A percentile compares a stretch with the other conserved stretches of the same genome.
These are phyloP conservation scores for Hydrocynus forskahlii DNA, from an alignment of 2,797 vertebrate species.

Conservation along the genomic window DNA sequence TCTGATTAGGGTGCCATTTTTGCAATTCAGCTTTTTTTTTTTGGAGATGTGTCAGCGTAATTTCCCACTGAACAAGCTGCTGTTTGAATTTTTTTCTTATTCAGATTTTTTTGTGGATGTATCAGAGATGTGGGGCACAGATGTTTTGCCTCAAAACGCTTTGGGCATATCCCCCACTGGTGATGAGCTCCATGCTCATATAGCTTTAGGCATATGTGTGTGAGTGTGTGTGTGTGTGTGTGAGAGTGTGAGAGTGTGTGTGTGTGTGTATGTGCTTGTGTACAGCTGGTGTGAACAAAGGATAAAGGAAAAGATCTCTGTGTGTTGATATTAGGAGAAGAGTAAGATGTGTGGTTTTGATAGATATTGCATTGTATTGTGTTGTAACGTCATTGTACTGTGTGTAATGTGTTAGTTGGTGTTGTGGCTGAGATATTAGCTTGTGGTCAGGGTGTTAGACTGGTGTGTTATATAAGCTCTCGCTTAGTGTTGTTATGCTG, in stretches of 20 bases:
- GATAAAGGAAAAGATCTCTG: neutral
- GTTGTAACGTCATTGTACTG: neutral
- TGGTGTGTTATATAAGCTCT: too few species aligned
- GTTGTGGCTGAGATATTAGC: too few species aligned
- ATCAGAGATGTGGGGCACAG: conserved; percentile 23
- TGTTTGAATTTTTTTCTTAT: conserved; percentile 4
- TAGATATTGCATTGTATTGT: neutral
- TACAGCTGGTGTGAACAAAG: neutral
- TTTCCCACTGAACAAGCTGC: neutral
- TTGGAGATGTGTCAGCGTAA: neutral
- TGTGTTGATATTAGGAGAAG: too few species aligned
- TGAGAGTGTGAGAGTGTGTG: neutral
- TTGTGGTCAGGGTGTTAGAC: too few species aligned
- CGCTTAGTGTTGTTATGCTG: too few species aligned
- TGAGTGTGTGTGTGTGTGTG: neutral
- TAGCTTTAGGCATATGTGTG: neutral
- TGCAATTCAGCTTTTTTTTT: neutral
- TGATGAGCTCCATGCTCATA: conserved; percentile 15
- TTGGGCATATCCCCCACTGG: neutral
- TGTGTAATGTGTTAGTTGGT: too few species aligned
- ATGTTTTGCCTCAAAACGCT: conserved; percentile 23
- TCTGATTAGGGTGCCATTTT: neutral
- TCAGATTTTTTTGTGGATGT: neutral
- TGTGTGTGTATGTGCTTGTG: neutral
- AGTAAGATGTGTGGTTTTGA: too few species aligned